phyloP scores from a whole-genome alignment of 2,113 vertebrate species.

The Machaerirhynchus nigripectus region DNA sequence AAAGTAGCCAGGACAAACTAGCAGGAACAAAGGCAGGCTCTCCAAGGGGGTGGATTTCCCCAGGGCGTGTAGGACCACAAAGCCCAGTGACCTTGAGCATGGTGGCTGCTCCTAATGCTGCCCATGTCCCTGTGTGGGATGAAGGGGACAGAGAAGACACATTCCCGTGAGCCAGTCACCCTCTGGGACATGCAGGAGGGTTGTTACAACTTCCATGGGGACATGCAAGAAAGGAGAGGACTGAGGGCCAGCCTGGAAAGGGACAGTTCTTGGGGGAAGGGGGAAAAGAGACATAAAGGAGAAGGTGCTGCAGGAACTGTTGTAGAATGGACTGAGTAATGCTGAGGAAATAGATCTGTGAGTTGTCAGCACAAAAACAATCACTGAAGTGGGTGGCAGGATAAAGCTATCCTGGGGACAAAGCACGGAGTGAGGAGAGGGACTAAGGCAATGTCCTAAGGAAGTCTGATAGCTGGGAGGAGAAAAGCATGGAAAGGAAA shows the following conservation, averaged over 20 bases:
- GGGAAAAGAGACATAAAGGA: background rate
- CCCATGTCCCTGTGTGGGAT: background rate
- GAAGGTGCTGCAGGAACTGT: background rate
- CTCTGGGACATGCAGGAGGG: background rate
- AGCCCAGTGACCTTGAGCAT: background rate
- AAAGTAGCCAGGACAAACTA: background rate
- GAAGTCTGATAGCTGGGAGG: background rate
- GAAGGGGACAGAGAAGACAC: background rate
- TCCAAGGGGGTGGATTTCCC: background rate
- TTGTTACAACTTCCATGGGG: accelerated
- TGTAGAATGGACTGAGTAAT: background rate
- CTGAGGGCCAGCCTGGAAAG: background rate
- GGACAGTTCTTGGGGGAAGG: background rate
- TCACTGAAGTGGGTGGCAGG: background rate
- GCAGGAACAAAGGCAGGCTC: background rate
- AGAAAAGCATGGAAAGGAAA: background rate
- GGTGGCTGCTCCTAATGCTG: background rate
- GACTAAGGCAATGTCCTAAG: background rate
- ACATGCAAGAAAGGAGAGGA: background rate
- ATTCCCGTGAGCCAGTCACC: background rate
- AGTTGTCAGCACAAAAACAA: background rate
- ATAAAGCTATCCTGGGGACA: background rate
- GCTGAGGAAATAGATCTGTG: background rate
- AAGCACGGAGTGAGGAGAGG: background rate
- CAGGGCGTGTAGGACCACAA: background rate